phyloP scores from a whole-genome alignment of 2,113 vertebrate genomes.

The Nestor notabilis region DNA sequence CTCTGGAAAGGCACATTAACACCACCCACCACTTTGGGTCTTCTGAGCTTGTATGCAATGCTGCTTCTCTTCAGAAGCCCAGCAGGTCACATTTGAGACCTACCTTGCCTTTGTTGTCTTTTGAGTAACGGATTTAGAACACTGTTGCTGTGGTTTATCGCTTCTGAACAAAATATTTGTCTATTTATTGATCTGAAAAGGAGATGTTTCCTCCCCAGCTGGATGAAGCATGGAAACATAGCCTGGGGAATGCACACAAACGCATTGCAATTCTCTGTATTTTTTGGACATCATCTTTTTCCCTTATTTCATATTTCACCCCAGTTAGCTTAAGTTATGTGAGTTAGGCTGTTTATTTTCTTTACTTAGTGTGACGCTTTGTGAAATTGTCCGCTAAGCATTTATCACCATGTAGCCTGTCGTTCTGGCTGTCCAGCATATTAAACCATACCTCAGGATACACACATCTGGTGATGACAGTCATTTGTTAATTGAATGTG shows the following conservation, averaged over 20 bases:
- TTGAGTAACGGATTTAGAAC: background rate
- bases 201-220: background rate
- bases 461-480: background rate
- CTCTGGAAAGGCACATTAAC: background rate
- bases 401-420: constrained; percentile 23
- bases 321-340: background rate
- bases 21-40: background rate
- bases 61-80: background rate
- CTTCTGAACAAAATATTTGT: background rate
- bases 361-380: background rate
- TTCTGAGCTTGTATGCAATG: background rate
- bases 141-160: background rate
- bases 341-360: background rate
- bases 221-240: background rate
- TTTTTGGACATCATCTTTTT: background rate
- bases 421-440: background rate
- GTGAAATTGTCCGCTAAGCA: constrained; percentile 1
- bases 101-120: background rate
- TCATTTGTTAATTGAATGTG: constrained; percentile 40
- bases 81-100: background rate
- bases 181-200: background rate
- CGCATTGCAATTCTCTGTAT: background rate
- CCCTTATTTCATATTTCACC: background rate
- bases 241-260: background rate
- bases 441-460: constrained; percentile 7